phyloP scores from a whole-genome alignment of 1,140 invertebrate species.

The Drosophila kohkoa region DNA sequence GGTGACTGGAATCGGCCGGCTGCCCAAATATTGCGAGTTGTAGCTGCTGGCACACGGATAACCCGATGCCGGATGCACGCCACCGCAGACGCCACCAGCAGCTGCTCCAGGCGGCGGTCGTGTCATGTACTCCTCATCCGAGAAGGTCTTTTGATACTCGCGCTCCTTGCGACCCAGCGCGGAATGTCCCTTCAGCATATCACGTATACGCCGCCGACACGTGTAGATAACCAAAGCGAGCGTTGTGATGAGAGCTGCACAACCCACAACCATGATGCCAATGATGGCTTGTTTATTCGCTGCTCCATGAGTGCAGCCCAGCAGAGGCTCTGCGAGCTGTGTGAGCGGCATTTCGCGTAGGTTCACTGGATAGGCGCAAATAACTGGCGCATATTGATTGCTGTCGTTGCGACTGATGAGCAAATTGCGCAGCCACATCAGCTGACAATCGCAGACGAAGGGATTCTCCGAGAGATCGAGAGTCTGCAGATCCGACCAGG shows the following conservation, averaged over 20 bases:
- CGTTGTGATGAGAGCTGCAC: constrained; percentile 88
- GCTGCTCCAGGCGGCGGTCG: constrained; percentile 82
- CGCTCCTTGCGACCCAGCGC: constrained; percentile 92
- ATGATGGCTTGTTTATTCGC: constrained; percentile 92
- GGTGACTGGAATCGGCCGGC: constrained; percentile 93
- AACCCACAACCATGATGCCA: constrained; percentile 89
- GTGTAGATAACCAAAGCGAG: constrained; percentile 91
- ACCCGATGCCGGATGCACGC: constrained; percentile 56
- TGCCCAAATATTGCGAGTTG: constrained; percentile 84
- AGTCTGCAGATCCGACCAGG: constrained; percentile 91
- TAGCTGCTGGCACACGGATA: constrained; percentile 58
- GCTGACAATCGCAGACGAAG: constrained; percentile 91
- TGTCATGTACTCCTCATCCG: constrained; percentile 93
- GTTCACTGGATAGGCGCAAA: constrained; percentile 90
- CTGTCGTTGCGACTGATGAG: constrained; percentile 89
- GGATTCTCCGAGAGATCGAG: constrained; percentile 94
- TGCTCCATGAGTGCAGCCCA: constrained; percentile 91
- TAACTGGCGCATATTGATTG: constrained; percentile 85
- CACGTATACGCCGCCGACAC: constrained; percentile 90
- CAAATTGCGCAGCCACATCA: constrained; percentile 92
- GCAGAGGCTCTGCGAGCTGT: constrained; percentile 89
- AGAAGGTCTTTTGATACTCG: constrained; percentile 95
- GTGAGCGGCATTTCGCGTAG: constrained; percentile 89
- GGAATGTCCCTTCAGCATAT: constrained; percentile 92
- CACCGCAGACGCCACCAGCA: constrained; percentile 32